Evolutionary conservation across 2,888 invertebrate genomes (phyloP), one percentile per base, ranked within the genome.

Genomic region (Frankliniella fusca): DNA sequence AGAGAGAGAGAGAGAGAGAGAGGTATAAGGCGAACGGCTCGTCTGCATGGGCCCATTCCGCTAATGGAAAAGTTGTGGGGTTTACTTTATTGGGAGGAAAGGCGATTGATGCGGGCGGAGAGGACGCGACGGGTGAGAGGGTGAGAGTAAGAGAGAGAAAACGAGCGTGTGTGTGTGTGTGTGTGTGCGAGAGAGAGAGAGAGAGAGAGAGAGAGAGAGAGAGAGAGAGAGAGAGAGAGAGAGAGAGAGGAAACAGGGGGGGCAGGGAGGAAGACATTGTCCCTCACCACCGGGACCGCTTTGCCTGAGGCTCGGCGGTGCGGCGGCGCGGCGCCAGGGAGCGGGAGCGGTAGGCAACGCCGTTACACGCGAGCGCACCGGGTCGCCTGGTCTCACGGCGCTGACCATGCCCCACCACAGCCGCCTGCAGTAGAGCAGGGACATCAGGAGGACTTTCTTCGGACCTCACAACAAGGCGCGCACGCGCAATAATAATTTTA

Each of bases 121-220:
- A 18, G 12, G 54, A 18, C 15, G 18, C 18, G 54, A n/a, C 9
- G 65, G 18, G 20, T 23, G 70, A 70, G 70, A n/a, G 70, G 27
- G 70, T 27, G 70, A 76, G 70, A 23, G 70, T 27, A 27, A 76
- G 70, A 8, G 27, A 27, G 70, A 76, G 27, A 76, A n/a, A 65
- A n/a, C 18, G 65, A 65, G 65, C 18, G 65, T n/a, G 65, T n/a
- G 65, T n/a, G 65, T n/a, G 65, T n/a, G 65, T n/a, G 65, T n/a
- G 65, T n/a, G 65, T 11, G 70, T 23, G 70, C 1, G 70, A 27
- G 70, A 76, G 70, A 23, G 70, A 76, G 70, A 61, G 61, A 61
- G 61, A 15, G 61, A 61, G 61, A 61, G 61, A 61, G 61, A 61
- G 61, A 61, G 61, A 61, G 61, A 18, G 61, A 61, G 61, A 61